Evolutionary conservation across 2,888 invertebrate species (phyloP), one percentile per base, ranked within the genome.

Genomic region (Bhutanitis thaidina): DNA sequence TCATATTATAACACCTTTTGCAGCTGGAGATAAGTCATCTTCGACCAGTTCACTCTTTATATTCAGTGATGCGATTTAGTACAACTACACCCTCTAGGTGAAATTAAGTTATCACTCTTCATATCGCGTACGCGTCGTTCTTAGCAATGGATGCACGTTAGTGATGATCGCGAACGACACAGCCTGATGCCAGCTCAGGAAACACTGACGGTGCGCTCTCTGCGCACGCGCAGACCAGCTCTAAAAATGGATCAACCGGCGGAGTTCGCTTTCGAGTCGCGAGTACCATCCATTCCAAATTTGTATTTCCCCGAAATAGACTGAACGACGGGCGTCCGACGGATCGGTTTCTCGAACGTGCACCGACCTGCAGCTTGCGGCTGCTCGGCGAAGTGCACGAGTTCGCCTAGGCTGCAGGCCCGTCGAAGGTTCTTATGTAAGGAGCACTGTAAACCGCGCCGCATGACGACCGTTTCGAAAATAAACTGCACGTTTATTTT

Each of bases 271-370:
- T 83, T 79, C 84, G 80, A 80, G 74, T 81, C 82, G 81, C 83
- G 83, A 84, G 88, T 85, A 84, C 86, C 85, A 86, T 86, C 87
- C 86, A 85, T 86, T 92, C 94, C 94, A 94, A 94, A 94, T 94
- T 94, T 93, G 94, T 94, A 93, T 93, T 93, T 93, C 93, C 93
- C 92, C 92, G 91, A 94, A 94, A 94, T 93, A 93, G 86, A 80
- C 64, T 71, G 85, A 90, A 79, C 88, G 89, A 87, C 89, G 85
- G 66, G 82, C 85, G 85, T 81, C 79, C 78, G 79, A 77, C 89
- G 87, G 88, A 86, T 87, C 87, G 83, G 87, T 86, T 88, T 85
- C 85, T 80, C 83, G 77, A 78, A 73, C 84, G 84, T 87, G 85
- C 86, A 86, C 74, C 83, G 78, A 77, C 83, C 75, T 86, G 85